phyloP scores from a whole-genome alignment of 1,140 invertebrate genomes.

The Leptinotarsa texana region DNA sequence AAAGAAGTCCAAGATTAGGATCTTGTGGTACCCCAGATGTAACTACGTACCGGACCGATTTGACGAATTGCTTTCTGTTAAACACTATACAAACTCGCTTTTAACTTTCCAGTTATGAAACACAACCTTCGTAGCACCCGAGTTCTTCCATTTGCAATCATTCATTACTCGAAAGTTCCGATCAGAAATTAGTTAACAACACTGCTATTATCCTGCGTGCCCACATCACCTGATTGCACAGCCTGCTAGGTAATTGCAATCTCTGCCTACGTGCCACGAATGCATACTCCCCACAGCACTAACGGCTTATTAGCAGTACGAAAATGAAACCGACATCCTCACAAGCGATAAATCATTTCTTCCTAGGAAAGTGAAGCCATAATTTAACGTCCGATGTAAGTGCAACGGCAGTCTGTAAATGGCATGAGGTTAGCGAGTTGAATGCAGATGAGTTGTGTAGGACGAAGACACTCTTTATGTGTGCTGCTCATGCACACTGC shows the following conservation, averaged over 20 bases:
- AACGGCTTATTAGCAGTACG: conserved; percentile 23
- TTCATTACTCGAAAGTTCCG: neutral
- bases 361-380: conserved; percentile 41
- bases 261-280: conserved; percentile 2
- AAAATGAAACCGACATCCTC: conserved; percentile 22
- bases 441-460: conserved; percentile 50
- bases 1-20: too few species aligned
- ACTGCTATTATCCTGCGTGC: conserved; percentile 5
- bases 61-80: too few species aligned
- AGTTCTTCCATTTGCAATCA: neutral
- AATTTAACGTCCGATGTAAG: conserved; percentile 44
- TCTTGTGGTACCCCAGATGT: too few species aligned
- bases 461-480: conserved; percentile 28
- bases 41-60: too few species aligned
- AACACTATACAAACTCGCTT: too few species aligned
- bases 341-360: conserved; percentile 38
- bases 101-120: neutral
- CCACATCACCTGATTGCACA: conserved; percentile 7
- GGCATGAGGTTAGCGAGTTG: conserved; percentile 46
- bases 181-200: conserved; percentile 8
- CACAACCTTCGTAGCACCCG: neutral
- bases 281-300: neutral
- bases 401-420: conserved; percentile 50
- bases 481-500: conserved; percentile 32
- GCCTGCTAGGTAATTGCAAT: conserved; percentile 11